A percentile compares a stretch with the other conserved stretches of the same genome.
phyloP scores from a whole-genome alignment of 2,797 vertebrate species.

The Sparidentex hasta region DNA sequence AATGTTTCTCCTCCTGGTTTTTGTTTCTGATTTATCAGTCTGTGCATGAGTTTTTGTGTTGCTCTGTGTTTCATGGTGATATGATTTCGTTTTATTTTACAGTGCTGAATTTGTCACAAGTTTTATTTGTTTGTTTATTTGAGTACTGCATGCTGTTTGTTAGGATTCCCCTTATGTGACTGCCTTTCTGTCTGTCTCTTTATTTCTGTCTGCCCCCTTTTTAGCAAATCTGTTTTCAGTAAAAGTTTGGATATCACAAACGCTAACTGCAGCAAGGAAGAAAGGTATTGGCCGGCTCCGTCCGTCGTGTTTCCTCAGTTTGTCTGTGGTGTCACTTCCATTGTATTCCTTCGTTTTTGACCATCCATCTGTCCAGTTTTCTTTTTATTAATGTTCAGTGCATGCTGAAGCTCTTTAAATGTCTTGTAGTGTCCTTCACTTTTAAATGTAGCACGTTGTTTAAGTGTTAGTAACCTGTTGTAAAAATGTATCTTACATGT shows the following conservation, averaged over 20 bases:
- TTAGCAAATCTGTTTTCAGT: slow-evolving; percentile 98
- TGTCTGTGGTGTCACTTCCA: slow-evolving; percentile 77
- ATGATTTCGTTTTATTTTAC: not conserved
- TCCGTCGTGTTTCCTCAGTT: slow-evolving; percentile 80
- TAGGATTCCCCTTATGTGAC: slow-evolving; percentile 66
- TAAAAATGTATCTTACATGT: not conserved
- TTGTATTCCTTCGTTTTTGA: not conserved
- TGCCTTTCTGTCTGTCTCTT: slow-evolving; percentile 72
- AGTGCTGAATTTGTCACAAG: not conserved
- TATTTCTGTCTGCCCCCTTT: slow-evolving; percentile 82
- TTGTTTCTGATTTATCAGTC: not conserved
- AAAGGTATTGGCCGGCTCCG: slow-evolving; percentile 92
- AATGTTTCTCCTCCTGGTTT: slow-evolving; percentile 14
- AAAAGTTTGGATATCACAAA: slow-evolving; percentile 99
- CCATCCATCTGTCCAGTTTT: not conserved
- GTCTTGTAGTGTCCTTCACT: slow-evolving; percentile 18
- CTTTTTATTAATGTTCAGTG: not conserved
- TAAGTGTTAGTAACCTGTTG: not conserved
- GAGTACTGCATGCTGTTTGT: slow-evolving; percentile 56
- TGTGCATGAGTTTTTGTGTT: slow-evolving; percentile 48
- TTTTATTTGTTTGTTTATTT: slow-evolving; percentile 13
- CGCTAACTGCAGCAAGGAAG: slow-evolving; percentile 97
- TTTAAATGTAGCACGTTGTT: slow-evolving; percentile 28
- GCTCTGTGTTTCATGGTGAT: slow-evolving; percentile 18
- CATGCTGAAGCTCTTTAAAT: not conserved